phyloP scores from a whole-genome alignment of 2,888 invertebrate genomes.

The Drosophila seclusa region DNA sequence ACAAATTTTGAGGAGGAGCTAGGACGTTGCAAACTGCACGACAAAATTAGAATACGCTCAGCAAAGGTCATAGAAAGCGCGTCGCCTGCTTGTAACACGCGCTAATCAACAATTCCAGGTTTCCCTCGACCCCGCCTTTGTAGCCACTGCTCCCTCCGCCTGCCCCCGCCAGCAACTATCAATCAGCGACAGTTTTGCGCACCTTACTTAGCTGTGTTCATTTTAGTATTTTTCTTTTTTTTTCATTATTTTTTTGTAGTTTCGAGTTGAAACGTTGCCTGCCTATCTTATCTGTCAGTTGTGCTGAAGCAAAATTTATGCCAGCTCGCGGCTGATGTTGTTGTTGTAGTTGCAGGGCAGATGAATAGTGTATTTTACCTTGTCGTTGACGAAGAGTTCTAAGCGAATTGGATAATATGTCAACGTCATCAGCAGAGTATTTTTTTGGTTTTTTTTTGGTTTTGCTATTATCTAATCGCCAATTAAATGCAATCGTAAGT shows the following conservation, averaged over 20 bases:
- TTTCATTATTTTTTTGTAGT: constrained; percentile 33
- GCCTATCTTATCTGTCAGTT: constrained; percentile 67
- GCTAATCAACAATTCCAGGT: constrained; percentile 62
- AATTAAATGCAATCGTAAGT: constrained; percentile 67
- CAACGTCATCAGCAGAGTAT: constrained; percentile 46
- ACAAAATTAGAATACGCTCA: neutral
- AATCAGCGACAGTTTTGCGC: constrained; percentile 69
- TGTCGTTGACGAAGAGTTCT: constrained; percentile 46
- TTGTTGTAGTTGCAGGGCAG: constrained; percentile 8
- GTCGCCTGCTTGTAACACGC: constrained; percentile 66
- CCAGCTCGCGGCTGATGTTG: constrained; percentile 38
- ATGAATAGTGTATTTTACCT: constrained; percentile 17
- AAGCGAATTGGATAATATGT: constrained; percentile 66
- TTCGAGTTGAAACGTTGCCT: constrained; percentile 18
- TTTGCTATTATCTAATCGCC: constrained; percentile 73
- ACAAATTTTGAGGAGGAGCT: no score
- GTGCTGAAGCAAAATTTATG: constrained; percentile 77
- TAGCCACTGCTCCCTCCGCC: constrained; percentile 11
- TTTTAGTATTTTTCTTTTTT: constrained; percentile 21
- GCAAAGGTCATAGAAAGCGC: constrained; percentile 4
- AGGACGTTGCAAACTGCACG: neutral
- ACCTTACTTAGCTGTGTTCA: constrained; percentile 50
- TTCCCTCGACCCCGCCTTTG: neutral
- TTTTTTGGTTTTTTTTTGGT: constrained; percentile 13
- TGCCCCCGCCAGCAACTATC: constrained; percentile 50